These are phyloP conservation scores for Ips typographus DNA, from an alignment of 1,140 invertebrate species.

Conservation along the genomic window DNA sequence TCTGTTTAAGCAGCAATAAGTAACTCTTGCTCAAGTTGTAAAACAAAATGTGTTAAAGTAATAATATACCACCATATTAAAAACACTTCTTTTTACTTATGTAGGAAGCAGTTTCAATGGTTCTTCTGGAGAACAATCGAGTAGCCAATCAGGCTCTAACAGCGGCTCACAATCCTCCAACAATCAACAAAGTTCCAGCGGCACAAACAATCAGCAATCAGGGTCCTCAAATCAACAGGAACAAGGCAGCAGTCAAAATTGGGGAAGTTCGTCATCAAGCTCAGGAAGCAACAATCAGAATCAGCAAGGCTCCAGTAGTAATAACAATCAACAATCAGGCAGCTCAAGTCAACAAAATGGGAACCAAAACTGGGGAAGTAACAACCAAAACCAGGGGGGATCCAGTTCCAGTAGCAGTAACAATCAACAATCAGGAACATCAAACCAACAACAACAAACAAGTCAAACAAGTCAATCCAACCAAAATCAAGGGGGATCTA, in stretches of 20 bases:
- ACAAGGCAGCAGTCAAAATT: constrained; percentile 16
- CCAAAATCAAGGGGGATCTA: constrained; percentile 9
- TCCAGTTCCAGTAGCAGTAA: background rate
- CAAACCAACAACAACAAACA: background rate
- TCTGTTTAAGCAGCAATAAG: too few relatives aligned
- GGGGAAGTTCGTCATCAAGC: constrained; percentile 18
- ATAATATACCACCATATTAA: too few relatives aligned
- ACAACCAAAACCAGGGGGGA: background rate
- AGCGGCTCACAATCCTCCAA: constrained; percentile 2
- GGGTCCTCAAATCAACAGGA: constrained; percentile 14
- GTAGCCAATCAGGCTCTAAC: constrained; percentile 26
- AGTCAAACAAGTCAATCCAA: constrained; percentile 17
- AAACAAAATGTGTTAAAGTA: too few relatives aligned
- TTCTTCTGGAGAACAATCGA: background rate
- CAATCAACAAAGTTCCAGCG: constrained; percentile 11
- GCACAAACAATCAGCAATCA: background rate
- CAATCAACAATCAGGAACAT: constrained; percentile 3
- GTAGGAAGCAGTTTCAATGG: background rate
- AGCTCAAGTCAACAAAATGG: background rate
- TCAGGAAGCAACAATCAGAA: constrained; percentile 16
- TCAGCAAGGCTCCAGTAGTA: constrained; percentile 3
- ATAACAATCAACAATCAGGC: constrained; percentile 8
- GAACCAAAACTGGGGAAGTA: background rate
- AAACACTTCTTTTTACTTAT: background rate
- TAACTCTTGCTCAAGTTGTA: too few relatives aligned